Conservation (phyloP, 2,113 vertebrate genomes). For the Tachysurus fulvidraco region DNA sequence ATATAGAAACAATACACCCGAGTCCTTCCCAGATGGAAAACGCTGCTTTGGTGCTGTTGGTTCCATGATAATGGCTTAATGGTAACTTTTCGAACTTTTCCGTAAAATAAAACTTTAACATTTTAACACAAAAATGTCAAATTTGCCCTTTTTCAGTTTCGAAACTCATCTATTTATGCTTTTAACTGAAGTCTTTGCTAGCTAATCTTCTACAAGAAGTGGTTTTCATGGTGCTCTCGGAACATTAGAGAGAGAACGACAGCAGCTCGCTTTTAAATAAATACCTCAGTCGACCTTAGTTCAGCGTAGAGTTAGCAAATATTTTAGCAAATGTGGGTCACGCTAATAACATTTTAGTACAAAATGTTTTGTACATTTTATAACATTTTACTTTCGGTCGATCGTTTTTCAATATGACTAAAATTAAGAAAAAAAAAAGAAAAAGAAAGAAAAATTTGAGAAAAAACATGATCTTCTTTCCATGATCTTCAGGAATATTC, state of each 20-base stretch:
- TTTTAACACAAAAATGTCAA: too few species aligned
- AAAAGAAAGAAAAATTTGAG: not conserved
- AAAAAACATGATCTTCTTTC: not conserved
- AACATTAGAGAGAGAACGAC: not conserved
- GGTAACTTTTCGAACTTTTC: not conserved
- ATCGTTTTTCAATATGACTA: not conserved
- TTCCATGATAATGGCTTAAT: too few species aligned
- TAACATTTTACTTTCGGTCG: not conserved
- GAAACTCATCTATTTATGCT: not conserved
- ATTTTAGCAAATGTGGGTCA: not conserved
- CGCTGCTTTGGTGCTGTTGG: not conserved
- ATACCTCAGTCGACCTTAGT: not conserved
- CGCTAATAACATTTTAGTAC: not conserved
- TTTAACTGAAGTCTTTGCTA: not conserved
- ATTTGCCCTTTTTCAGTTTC: not conserved
- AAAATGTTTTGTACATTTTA: too few species aligned
- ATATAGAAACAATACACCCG: not conserved
- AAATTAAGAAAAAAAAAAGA: not conserved
- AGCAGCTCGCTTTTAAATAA: too few species aligned
- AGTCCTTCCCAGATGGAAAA: not conserved
- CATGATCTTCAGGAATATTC: not conserved
- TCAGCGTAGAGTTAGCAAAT: not conserved
- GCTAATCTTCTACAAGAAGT: not conserved
- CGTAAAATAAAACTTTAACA: too few species aligned
- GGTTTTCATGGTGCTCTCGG: not conserved